phyloP scores from a whole-genome alignment of 2,113 vertebrate species.

The Salvelinus sp. region DNA sequence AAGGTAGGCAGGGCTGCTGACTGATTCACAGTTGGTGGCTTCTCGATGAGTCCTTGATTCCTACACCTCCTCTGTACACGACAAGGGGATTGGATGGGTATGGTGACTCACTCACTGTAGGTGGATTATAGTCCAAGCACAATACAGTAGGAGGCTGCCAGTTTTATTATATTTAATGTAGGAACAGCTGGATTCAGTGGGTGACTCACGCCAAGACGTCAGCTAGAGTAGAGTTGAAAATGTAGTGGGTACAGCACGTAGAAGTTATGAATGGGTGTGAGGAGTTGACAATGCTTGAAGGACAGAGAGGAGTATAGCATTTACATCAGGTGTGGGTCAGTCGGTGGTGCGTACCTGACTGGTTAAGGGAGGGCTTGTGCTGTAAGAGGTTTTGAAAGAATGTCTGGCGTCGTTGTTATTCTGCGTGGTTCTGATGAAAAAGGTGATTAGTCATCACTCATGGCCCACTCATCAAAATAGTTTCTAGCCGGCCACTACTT shows the following conservation, averaged over 20 bases:
- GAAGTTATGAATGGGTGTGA: background rate
- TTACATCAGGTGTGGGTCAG: background rate
- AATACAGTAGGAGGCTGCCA: no score
- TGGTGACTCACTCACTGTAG: background rate
- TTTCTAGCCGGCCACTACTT: no score
- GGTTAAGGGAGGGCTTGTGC: background rate
- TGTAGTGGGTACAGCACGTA: background rate
- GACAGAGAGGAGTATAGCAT: background rate
- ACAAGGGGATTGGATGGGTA: slow-evolving; percentile 7
- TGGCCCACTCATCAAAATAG: background rate
- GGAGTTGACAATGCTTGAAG: slow-evolving; percentile 15
- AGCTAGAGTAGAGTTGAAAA: background rate
- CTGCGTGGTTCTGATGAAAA: background rate
- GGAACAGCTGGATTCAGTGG: slow-evolving; percentile 22
- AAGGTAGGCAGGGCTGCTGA: slow-evolving; percentile 11
- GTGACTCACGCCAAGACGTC: no score
- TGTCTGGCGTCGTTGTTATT: background rate
- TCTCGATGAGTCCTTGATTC: slow-evolving; percentile 34
- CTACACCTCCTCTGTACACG: slow-evolving; percentile 27
- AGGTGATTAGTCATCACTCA: background rate
- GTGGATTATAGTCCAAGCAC: background rate
- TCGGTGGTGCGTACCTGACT: background rate
- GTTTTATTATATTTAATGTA: slow-evolving; percentile 6
- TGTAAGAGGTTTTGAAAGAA: no score
- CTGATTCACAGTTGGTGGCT: slow-evolving; percentile 28